These are phyloP conservation scores for Ceramica pisi DNA, from an alignment of 2,888 invertebrate species.

Conservation along the genomic window DNA sequence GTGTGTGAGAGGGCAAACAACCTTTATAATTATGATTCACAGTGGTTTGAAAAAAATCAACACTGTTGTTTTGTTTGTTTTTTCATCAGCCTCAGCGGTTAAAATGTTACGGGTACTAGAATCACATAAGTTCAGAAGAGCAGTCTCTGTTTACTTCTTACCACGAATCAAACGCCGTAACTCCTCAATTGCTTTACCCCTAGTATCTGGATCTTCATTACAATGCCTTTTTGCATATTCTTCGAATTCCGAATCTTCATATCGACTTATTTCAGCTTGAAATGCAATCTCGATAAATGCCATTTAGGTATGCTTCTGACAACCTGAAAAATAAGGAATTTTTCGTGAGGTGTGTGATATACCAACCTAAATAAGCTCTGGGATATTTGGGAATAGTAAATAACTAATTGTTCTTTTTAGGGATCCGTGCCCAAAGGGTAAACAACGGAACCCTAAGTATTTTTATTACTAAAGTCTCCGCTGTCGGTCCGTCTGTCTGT, in stretches of 20 bases:
- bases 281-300: constrained; percentile 85
- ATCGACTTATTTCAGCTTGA: constrained; percentile 85
- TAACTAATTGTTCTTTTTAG: too few relatives aligned
- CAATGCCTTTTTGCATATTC: constrained; percentile 83
- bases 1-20: background rate
- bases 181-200: constrained; percentile 80
- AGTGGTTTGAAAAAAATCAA: background rate
- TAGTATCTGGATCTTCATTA: constrained; percentile 81
- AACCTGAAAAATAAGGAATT: constrained; percentile 13
- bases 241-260: constrained; percentile 85
- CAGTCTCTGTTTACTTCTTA: constrained; percentile 64
- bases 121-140: constrained; percentile 22
- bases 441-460: too few relatives aligned
- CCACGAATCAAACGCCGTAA: constrained; percentile 85
- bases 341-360: too few relatives aligned
- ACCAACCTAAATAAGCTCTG: too few relatives aligned
- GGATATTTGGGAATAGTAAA: too few relatives aligned
- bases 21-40: constrained; percentile 11
- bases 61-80: constrained; percentile 21
- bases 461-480: too few relatives aligned
- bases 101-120: constrained; percentile 50
- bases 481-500: too few relatives aligned
- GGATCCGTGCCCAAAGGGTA: too few relatives aligned
- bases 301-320: constrained; percentile 65
- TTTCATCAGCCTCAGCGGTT: constrained; percentile 36